These are phyloP conservation scores for Agelas oroides DNA, from an alignment of 37 sponge, comb jelly and placozoan genomes.

Conservation along the genomic window DNA sequence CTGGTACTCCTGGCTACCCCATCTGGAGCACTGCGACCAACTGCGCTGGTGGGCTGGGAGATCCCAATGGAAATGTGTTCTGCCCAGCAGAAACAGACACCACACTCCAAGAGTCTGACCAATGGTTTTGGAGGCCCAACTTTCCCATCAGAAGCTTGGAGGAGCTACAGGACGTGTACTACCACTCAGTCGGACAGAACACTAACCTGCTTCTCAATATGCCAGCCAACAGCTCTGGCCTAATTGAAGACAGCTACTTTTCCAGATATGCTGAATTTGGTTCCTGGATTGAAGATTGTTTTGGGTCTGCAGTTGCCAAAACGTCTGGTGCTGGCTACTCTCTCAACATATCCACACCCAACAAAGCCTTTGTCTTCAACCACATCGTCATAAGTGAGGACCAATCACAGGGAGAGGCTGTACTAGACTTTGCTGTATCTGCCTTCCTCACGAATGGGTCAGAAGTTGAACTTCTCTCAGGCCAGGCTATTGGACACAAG, in stretches of 20 bases:
- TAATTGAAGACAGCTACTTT: conserved; percentile 8
- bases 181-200: conserved; percentile 49
- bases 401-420: conserved; percentile 39
- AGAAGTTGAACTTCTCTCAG: not conserved
- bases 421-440: conserved; percentile 26
- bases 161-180: conserved; percentile 46
- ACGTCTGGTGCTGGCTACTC: conserved; percentile 11
- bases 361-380: conserved; percentile 6
- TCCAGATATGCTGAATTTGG: conserved; percentile 33
- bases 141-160: conserved; percentile 13
- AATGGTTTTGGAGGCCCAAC: conserved; percentile 51
- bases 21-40: conserved; percentile 55
- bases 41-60: conserved; percentile 33
- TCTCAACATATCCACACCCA: not conserved
- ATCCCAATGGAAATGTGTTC: conserved; percentile 38
- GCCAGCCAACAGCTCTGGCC: conserved; percentile 37
- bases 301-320: conserved; percentile 1
- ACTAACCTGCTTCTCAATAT: conserved; percentile 43
- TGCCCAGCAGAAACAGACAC: conserved; percentile 75
- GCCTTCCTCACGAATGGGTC: not conserved
- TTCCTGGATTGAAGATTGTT: conserved; percentile 29
- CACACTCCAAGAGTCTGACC: conserved; percentile 35
- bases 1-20: conserved; percentile 49
- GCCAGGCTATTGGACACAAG: conserved; percentile 48
- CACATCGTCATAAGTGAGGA: conserved; percentile 33